These are phyloP conservation scores for Trichonephila clavipes DNA, from an alignment of 1,140 invertebrate species.

Conservation along the genomic window DNA sequence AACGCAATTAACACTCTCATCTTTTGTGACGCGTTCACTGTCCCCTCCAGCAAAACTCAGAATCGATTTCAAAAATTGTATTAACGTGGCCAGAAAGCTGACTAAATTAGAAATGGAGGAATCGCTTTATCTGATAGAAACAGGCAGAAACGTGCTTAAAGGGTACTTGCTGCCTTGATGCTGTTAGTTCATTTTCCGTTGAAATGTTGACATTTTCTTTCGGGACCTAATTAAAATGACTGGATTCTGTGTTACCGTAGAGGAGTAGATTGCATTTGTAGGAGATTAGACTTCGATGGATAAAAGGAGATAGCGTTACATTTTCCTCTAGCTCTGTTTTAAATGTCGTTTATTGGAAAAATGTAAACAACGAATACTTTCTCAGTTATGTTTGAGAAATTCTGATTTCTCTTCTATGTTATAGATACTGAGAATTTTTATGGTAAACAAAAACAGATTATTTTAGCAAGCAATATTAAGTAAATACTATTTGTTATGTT, in stretches of 20 bases:
- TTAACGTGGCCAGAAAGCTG: constrained; percentile 32
- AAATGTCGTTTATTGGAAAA: not conserved
- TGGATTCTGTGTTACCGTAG: not conserved
- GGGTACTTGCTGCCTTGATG: not conserved
- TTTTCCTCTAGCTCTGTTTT: not conserved
- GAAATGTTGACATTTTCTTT: constrained; percentile 39
- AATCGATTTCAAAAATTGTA: constrained; percentile 28
- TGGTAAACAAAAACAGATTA: too few species aligned
- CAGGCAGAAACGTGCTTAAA: not conserved
- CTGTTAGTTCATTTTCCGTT: not conserved
- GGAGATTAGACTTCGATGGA: not conserved
- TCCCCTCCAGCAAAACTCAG: constrained; percentile 16
- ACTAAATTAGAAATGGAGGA: constrained; percentile 21
- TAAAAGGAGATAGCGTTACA: not conserved
- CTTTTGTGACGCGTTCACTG: not conserved
- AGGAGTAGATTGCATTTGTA: constrained; percentile 1
- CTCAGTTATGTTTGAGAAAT: not conserved
- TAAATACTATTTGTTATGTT: too few species aligned
- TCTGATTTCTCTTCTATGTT: not conserved
- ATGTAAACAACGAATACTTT: not conserved
- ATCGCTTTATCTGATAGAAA: not conserved
- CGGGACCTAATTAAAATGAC: constrained; percentile 51
- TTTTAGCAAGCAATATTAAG: too few species aligned
- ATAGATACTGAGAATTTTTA: too few species aligned
- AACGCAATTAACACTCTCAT: constrained; percentile 35